Evolutionary conservation across 2,113 vertebrate species (phyloP).

Genomic region (Cavia aperea): DNA sequence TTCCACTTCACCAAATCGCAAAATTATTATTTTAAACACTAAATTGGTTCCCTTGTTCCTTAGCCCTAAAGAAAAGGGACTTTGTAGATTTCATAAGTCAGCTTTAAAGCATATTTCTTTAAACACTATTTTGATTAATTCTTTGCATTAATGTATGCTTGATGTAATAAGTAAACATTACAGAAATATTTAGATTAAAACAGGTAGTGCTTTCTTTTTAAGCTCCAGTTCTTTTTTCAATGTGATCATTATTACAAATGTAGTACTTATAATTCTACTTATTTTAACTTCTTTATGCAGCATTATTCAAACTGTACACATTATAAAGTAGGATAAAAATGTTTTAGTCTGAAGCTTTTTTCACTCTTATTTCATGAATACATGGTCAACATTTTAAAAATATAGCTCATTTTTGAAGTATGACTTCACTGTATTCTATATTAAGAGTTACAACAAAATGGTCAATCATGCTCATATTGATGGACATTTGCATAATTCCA

Average conservation of each 20-base stretch:
- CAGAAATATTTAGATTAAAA: slow-evolving; percentile 34
- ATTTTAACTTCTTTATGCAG: not conserved
- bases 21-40: not conserved
- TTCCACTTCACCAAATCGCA: not conserved
- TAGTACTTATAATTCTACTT: not conserved
- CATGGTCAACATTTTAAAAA: not conserved
- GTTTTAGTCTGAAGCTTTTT: slow-evolving; percentile 13
- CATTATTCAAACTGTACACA: not conserved
- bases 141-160: not conserved
- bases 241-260: not conserved
- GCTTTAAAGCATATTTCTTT: not conserved
- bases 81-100: not conserved
- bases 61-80: not conserved
- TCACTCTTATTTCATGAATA: slow-evolving; percentile 3
- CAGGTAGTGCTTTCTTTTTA: not conserved
- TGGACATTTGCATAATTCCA: not conserved
- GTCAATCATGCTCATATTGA: not conserved
- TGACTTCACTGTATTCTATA: not conserved
- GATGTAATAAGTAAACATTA: not conserved
- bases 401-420: slow-evolving; percentile 12
- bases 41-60: slow-evolving; percentile 8
- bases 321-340: slow-evolving; percentile 1
- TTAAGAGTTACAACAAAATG: not conserved
- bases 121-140: slow-evolving; percentile 12
- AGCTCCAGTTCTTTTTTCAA: not conserved